Conservation (phyloP, 23 tunicate species). For the Diplosoma virens region DNA sequence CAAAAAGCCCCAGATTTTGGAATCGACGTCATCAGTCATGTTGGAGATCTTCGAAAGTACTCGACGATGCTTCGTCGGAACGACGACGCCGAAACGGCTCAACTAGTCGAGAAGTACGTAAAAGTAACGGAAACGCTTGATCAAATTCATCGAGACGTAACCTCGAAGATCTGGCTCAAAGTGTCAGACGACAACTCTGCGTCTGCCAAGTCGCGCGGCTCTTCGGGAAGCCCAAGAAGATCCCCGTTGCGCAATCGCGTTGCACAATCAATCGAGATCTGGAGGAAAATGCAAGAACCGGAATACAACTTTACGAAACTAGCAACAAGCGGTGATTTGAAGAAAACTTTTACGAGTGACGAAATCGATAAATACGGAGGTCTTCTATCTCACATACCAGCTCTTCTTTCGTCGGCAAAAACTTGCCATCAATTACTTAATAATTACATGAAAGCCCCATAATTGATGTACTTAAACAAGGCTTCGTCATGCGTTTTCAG, state of each 20-base stretch:
- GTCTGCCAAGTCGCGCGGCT: slow-evolving; percentile 40
- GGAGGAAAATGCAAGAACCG: slow-evolving; percentile 67
- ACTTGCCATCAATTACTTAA: slow-evolving; percentile 47
- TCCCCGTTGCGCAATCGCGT: slow-evolving; percentile 46
- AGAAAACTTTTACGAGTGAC: slow-evolving; percentile 17
- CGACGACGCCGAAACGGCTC: slow-evolving; percentile 66
- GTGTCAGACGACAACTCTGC: slow-evolving; percentile 40
- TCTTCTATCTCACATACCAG: slow-evolving; percentile 60
- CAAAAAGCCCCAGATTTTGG: slow-evolving; percentile 44
- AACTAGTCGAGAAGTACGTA: slow-evolving; percentile 53
- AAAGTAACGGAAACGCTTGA: slow-evolving; percentile 67
- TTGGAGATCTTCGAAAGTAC: slow-evolving; percentile 58
- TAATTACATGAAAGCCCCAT: slow-evolving; percentile 62
- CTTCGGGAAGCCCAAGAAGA: slow-evolving; percentile 40
- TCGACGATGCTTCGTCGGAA: slow-evolving; percentile 57
- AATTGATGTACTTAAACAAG: too few species aligned
- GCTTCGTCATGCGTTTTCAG: too few species aligned
- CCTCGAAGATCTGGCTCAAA: slow-evolving; percentile 57
- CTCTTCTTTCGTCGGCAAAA: slow-evolving; percentile 48
- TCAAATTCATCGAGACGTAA: slow-evolving; percentile 64
- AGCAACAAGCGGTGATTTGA: slow-evolving; percentile 11
- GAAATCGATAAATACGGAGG: slow-evolving; percentile 64
- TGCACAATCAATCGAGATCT: slow-evolving; percentile 58
- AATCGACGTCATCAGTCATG: slow-evolving; percentile 38
- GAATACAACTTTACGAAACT: slow-evolving; percentile 46